These are phyloP conservation scores for Opisthograptis luteolata DNA, from an alignment of 2,888 invertebrate genomes.

Conservation along the genomic window DNA sequence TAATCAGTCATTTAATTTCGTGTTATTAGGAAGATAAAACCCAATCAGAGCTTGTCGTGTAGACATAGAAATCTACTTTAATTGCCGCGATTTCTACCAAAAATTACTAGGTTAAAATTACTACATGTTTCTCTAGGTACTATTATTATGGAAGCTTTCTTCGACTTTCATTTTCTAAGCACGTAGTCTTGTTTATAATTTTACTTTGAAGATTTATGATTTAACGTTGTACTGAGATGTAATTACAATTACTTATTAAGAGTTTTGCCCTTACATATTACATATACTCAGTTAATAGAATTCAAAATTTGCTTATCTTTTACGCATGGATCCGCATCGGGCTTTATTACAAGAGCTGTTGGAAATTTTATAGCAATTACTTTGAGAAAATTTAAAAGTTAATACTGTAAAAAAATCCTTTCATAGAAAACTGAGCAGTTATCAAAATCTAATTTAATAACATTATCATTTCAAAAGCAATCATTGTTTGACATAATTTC, in stretches of 20 bases:
- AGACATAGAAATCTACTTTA: constrained; percentile 17
- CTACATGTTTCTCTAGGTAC: constrained; percentile 10
- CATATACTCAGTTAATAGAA: constrained; percentile 4
- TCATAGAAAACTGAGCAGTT: no score
- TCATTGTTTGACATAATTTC: constrained; percentile 3
- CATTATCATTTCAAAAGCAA: no score
- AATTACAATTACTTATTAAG: no score
- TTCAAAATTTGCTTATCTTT: neutral
- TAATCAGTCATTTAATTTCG: constrained; percentile 46
- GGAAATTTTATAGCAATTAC: constrained; percentile 10
- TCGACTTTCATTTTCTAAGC: constrained; percentile 25
- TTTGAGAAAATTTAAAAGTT: no score
- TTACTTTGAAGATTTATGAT: constrained; percentile 14
- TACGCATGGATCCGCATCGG: no score
- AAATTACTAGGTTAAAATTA: constrained; percentile 19
- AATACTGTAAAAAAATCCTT: no score
- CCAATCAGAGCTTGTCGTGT: constrained; percentile 20
- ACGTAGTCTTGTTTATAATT: constrained; percentile 4
- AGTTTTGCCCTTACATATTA: constrained; percentile 6
- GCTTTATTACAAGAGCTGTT: constrained; percentile 2
- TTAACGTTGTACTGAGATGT: neutral
- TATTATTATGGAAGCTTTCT: constrained; percentile 12
- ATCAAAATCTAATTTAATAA: no score
- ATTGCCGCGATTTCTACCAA: constrained; percentile 18
- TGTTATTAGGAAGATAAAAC: constrained; percentile 44